Evolutionary conservation across 1,140 invertebrate species (phyloP).

Genomic region (Tachypleus tridentatus): DNA sequence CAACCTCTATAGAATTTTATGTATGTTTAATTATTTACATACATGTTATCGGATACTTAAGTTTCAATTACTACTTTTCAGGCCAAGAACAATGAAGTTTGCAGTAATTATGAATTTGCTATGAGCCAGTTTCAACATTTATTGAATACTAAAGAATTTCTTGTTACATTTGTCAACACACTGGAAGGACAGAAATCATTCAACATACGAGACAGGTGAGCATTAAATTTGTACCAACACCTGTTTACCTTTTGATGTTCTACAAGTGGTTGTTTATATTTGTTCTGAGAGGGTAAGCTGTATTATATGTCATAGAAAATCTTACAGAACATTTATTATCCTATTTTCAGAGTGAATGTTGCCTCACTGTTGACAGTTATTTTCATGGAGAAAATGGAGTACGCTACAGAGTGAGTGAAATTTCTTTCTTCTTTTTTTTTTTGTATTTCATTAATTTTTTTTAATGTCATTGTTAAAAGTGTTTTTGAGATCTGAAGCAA

Average conservation of each 20-base stretch:
- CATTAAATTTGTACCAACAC: no score
- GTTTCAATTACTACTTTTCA: neutral
- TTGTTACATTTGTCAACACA: slow-evolving; percentile 84
- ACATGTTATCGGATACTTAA: neutral
- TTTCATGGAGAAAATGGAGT: slow-evolving; percentile 92
- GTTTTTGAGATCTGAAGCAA: no score
- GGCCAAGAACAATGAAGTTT: slow-evolving; percentile 43
- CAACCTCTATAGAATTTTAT: neutral
- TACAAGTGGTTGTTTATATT: no score
- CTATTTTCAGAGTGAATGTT: slow-evolving; percentile 59
- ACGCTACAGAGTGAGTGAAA: slow-evolving; percentile 60
- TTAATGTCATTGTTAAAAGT: no score
- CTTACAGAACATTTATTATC: no score
- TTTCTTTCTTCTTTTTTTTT: no score
- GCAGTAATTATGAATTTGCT: slow-evolving; percentile 78
- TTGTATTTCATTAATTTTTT: no score
- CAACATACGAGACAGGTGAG: slow-evolving; percentile 76
- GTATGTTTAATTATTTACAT: neutral
- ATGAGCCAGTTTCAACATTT: slow-evolving; percentile 92
- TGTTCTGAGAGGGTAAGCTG: no score
- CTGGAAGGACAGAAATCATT: slow-evolving; percentile 81
- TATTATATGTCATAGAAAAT: no score
- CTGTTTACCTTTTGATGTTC: no score
- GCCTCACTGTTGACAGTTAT: slow-evolving; percentile 85
- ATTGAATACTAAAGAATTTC: slow-evolving; percentile 83